These are phyloP conservation scores for Gymnocephalus cernua DNA, from an alignment of 2,113 vertebrate species.

Conservation along the genomic window DNA sequence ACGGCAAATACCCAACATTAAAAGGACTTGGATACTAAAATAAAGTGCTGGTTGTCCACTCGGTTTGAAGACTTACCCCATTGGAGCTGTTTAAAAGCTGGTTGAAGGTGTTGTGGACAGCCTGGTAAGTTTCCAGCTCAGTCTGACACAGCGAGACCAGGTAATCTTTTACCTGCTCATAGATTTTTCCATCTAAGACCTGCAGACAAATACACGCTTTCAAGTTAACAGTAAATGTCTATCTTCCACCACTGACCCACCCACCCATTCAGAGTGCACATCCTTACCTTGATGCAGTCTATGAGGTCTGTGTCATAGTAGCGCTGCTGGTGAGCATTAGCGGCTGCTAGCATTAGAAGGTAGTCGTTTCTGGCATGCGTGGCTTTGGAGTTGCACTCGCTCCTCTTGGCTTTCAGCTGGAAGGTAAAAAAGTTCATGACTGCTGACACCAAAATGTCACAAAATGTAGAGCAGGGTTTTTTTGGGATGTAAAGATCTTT, in stretches of 20 bases:
- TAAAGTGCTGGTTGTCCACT: background rate
- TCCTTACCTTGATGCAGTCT: slow-evolving; percentile 87
- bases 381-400: slow-evolving; percentile 95
- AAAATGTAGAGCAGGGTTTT: background rate
- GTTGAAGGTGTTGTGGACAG: slow-evolving; percentile 91
- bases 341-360: slow-evolving; percentile 94
- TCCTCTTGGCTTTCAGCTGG: slow-evolving; percentile 96
- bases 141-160: slow-evolving; percentile 94
- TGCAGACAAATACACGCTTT: slow-evolving; percentile 61
- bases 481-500: slow-evolving; percentile 12
- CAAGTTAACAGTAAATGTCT: rapidly evolving
- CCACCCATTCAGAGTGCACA: rapidly evolving
- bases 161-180: slow-evolving; percentile 95
- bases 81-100: slow-evolving; percentile 91
- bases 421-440: background rate
- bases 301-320: slow-evolving; percentile 94
- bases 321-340: slow-evolving; percentile 96
- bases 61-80: slow-evolving; percentile 83
- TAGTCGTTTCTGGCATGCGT: slow-evolving; percentile 96
- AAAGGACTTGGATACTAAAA: background rate
- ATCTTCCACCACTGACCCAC: too few species aligned
- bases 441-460: background rate
- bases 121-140: slow-evolving; percentile 91
- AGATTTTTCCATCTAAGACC: slow-evolving; percentile 92
- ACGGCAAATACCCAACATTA: too few species aligned